A percentile compares a stretch with the other conserved stretches of the same genome.
Evolutionary conservation across 2,113 vertebrate species (phyloP).

Genomic region (Scolopax mira): DNA sequence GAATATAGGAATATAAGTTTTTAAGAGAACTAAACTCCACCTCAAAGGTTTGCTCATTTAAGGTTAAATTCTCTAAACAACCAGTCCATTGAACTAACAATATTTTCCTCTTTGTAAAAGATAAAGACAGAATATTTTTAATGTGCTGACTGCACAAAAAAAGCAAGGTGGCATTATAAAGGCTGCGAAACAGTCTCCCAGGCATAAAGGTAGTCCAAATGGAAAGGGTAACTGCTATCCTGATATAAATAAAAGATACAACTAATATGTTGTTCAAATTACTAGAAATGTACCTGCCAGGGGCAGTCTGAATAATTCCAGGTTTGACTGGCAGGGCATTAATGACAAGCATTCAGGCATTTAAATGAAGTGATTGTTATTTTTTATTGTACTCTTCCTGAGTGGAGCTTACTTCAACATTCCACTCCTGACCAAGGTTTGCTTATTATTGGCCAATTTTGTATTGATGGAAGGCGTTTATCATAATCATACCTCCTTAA

Average conservation of each 20-base stretch:
- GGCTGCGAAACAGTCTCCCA: neutral
- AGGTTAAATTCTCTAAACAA: neutral
- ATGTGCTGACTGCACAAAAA: neutral
- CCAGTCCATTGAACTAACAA: neutral
- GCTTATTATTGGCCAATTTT: neutral
- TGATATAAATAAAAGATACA: conserved; percentile 52
- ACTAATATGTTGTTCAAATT: conserved; percentile 44
- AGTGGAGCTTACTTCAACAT: neutral
- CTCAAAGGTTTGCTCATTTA: neutral
- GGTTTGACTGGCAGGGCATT: conserved; percentile 7
- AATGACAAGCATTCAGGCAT: neutral
- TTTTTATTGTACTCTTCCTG: neutral
- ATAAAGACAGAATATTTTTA: neutral
- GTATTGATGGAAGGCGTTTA: neutral
- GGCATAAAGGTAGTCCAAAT: neutral
- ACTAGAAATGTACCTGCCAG: neutral
- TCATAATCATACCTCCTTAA: neutral
- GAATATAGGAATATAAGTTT: neutral
- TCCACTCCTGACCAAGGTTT: neutral
- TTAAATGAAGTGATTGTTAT: conserved; percentile 15
- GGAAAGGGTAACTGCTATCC: conserved; percentile 7
- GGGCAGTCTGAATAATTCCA: neutral
- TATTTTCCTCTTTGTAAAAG: neutral
- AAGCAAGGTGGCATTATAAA: neutral
- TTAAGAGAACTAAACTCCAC: neutral